Evolutionary conservation across 2,888 invertebrate species (phyloP).

Genomic region (Panopea generosa): DNA sequence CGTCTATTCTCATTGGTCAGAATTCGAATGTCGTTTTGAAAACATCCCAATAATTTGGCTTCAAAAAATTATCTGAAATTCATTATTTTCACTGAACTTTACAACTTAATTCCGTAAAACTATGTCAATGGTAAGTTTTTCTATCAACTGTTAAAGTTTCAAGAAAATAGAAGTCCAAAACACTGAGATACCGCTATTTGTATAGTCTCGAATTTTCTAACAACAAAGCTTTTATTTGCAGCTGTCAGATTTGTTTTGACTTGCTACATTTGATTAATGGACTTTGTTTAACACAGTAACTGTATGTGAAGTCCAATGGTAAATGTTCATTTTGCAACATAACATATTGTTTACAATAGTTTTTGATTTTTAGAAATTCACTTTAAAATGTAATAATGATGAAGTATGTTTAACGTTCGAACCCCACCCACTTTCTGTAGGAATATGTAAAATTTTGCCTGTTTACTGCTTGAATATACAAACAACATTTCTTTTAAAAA

Average conservation of each 20-base stretch:
- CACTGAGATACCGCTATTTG: too few species aligned
- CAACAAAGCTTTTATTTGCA: not conserved
- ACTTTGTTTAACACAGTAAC: not conserved
- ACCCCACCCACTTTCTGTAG: not conserved
- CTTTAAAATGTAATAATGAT: not conserved
- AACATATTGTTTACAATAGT: too few species aligned
- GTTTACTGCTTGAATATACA: too few species aligned
- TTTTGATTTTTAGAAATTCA: too few species aligned
- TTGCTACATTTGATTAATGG: not conserved
- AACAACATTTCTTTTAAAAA: too few species aligned
- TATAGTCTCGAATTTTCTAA: not conserved
- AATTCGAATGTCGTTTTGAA: conserved; percentile 32
- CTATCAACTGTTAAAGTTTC: not conserved
- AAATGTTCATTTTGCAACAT: too few species aligned
- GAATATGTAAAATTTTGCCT: not conserved
- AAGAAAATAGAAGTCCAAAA: too few species aligned
- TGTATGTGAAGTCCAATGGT: too few species aligned
- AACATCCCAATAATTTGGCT: not conserved
- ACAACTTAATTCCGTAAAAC: not conserved
- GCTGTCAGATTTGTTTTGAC: conserved; percentile 18
- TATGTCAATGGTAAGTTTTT: conserved; percentile 12
- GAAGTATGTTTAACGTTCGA: not conserved
- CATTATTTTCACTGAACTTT: not conserved
- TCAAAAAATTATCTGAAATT: not conserved
- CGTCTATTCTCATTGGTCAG: conserved; percentile 24